Base-by-base conservation (phyloP, 1,140 invertebrate genomes). In the Drosophila grimshawi region DNA sequence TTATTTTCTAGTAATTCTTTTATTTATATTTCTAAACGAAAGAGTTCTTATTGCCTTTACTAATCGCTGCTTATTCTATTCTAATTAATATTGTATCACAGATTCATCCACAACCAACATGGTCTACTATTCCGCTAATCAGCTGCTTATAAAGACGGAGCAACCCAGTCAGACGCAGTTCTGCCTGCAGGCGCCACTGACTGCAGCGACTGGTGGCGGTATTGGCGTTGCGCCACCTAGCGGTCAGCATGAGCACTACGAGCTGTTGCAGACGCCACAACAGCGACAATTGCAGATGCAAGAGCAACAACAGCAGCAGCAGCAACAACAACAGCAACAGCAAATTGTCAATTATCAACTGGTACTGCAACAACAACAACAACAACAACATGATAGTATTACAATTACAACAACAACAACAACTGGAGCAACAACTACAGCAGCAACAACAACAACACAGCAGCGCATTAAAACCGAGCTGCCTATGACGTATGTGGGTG, bases 51-150 rank as follows among this genome's bases (percentile, higher is more conserved):
- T 43, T 8, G 10, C 3, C 29, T 33, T 8, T 11, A n/a, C 53
- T 35, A 10, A 3, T 11, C 19, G n/a, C n/a, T 30, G 11, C 6
- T 30, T 48, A 2, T 45, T 5, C 3, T 30, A 1, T 56, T n/a
- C 6, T 29, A 37, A 5, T 37, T 2, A n/a, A 4, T 37, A 43
- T 10, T 55, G 11, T 5, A 43, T 56, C 89, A 2, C 53, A 92
- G 91, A 90, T 77, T 79, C 80, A 80, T 56, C 78, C 57, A 77
- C 66, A 76, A 73, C 66, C 70, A 92, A 91, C 35, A 92, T 92
- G 92, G 92, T 92, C 33, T 92, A 92, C 65, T 92, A 92, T 67
- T 72, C 90, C 59, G 80, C 92, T 46, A 88, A 89, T 53, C 92
- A 88, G 75, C 59, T 92, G 63, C 86, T 92, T 43, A 92, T 92